Evolutionary conservation across 2,888 invertebrate species (phyloP), one percentile per base, ranked within the genome.

Genomic region (Philonicus albiceps): DNA sequence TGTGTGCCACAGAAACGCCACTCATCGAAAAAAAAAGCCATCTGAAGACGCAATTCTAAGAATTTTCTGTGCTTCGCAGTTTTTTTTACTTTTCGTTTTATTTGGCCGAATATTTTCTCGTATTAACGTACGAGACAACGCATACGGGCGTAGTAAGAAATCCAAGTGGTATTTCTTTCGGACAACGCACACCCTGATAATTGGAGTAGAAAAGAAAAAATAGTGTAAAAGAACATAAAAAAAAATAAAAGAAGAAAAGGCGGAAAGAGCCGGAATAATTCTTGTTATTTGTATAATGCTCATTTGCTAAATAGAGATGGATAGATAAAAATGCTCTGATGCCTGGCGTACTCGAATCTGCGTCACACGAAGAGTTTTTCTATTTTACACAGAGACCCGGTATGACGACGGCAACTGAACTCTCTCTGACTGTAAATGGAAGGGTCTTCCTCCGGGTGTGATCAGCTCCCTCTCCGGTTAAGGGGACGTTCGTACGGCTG

Each of bases 31-130:
- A 37, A n/a, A 37, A 43, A 83, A 72, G 40, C 83, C 83, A 83
- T 81, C 43, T 43, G 75, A 87, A 87, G 83, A 87, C 85, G 86
- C 81, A 88, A 88, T 88, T 88, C 87, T 55, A 64, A 86, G 88
- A 88, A 87, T 88, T 88, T 87, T 86, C 27, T 86, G 31, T 34
- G 8, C 22, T 78, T 78, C 27, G 64, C 64, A 27, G n/a, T 43
- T 64, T 64, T 64, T 64, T 37, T 37, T 37, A 3, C 2, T 11
- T 37, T 11, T 8, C 11, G 7, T 34, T 64, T 64, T 83, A 73
- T 40, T 84, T 73, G 19, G 8, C 22, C 43, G 27, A 81, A 81
- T 81, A 81, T 64, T 55, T 81, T 34, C 81, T 64, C 64, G 22
- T 78, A 43, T n/a, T 8, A n/a, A 49, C 49, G 49, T 49, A 49